These are phyloP conservation scores for Myotis pilosus DNA, from an alignment of 2,797 vertebrate genomes.

Conservation along the genomic window DNA sequence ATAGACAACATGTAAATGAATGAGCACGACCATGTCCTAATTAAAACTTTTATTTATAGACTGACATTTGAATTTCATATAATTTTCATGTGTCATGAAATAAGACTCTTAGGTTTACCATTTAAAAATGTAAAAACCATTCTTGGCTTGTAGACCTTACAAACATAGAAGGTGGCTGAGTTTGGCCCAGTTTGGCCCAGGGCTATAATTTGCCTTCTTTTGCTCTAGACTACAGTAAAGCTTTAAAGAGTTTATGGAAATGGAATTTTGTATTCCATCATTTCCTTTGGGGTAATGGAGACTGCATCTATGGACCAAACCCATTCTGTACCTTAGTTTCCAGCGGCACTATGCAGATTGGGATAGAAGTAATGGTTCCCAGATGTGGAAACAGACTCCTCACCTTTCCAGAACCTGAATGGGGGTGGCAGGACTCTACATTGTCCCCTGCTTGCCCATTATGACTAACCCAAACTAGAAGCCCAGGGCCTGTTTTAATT, in stretches of 20 bases:
- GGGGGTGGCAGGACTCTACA: background rate
- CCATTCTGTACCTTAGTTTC: background rate
- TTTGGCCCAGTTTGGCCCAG: background rate
- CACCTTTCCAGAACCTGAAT: background rate
- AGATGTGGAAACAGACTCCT: background rate
- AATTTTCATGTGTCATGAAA: constrained; percentile 47
- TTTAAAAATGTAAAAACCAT: constrained; percentile 51
- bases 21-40: background rate
- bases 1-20: background rate
- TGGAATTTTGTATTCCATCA: background rate
- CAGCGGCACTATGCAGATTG: background rate
- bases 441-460: background rate
- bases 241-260: background rate
- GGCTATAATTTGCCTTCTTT: background rate
- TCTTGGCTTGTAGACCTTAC: background rate
- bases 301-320: background rate
- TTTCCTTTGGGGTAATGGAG: background rate
- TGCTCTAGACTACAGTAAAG: background rate
- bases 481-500: background rate
- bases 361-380: background rate
- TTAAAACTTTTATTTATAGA: constrained; percentile 53
- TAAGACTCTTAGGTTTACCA: background rate
- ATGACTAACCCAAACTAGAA: background rate
- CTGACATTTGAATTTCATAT: constrained; percentile 52
- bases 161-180: background rate